These are phyloP conservation scores for Caenorhabditis brenneri DNA, from an alignment of 1,140 invertebrate species.

Conservation along the genomic window DNA sequence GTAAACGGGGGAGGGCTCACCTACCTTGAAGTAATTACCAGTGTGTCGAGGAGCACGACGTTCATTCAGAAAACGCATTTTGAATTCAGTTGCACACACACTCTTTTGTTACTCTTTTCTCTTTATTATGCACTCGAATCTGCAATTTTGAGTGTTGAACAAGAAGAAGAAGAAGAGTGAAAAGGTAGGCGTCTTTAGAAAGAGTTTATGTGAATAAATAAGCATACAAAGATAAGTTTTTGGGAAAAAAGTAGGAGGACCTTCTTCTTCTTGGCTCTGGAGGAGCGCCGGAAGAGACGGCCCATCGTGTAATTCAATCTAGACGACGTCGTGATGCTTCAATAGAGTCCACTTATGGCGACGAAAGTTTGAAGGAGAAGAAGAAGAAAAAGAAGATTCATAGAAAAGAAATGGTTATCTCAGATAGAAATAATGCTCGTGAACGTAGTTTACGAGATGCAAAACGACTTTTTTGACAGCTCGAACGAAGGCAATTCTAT, in stretches of 20 bases:
- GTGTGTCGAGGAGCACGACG: conserved; percentile 42
- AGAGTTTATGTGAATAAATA: background rate
- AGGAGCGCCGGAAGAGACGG: conserved; percentile 37
- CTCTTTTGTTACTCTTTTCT: conserved; percentile 4
- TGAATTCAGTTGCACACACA: background rate
- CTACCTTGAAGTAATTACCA: conserved; percentile 43
- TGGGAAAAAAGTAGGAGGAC: background rate
- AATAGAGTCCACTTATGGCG: conserved; percentile 42
- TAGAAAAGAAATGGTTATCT: background rate
- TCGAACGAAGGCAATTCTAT: background rate
- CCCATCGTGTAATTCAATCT: conserved; percentile 43
- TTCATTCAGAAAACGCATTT: conserved; percentile 39
- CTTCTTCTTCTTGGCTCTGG: background rate
- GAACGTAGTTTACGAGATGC: background rate
- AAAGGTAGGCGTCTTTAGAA: background rate
- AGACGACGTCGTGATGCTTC: conserved; percentile 41
- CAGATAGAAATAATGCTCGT: background rate
- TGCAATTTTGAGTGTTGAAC: conserved; percentile 7
- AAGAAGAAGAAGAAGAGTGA: background rate
- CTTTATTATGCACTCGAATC: conserved; percentile 37
- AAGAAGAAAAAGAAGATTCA: background rate
- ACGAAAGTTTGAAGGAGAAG: conserved; percentile 28
- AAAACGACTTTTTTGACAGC: conserved; percentile 13
- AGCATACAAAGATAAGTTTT: conserved; percentile 20
- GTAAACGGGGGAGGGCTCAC: background rate